These are phyloP conservation scores for Drosophila greeni DNA, from an alignment of 2,888 invertebrate species.

Conservation along the genomic window DNA sequence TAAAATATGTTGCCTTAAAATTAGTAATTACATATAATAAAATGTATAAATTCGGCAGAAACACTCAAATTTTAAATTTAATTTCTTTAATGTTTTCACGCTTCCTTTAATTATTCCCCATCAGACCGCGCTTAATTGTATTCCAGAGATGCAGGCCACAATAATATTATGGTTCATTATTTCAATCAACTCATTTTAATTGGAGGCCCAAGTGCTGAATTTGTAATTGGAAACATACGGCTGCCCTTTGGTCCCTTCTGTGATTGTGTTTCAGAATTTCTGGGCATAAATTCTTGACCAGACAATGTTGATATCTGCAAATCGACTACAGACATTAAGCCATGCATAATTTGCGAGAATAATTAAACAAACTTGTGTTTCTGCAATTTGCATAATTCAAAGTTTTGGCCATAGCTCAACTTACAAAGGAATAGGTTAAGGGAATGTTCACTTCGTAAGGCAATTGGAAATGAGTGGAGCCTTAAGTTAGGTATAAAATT, in stretches of 20 bases:
- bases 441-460: background rate
- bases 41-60: too few species aligned
- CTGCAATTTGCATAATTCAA: background rate
- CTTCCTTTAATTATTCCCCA: background rate
- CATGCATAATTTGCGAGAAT: slow-evolving; percentile 29
- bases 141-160: background rate
- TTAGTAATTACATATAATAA: too few species aligned
- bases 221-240: slow-evolving; percentile 3
- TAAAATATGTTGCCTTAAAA: background rate
- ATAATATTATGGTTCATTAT: background rate
- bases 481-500: too few species aligned
- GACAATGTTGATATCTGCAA: slow-evolving; percentile 5
- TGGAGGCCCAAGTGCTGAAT: background rate
- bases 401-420: background rate
- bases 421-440: background rate
- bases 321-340: slow-evolving; percentile 17
- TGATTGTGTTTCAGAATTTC: background rate
- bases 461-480: background rate
- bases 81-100: background rate
- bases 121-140: background rate
- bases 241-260: background rate
- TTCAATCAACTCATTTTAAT: slow-evolving; percentile 5
- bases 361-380: slow-evolving; percentile 2
- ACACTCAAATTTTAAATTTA: background rate
- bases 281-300: slow-evolving; percentile 2